Percentiles rank a stretch among this genome's conserved stretches.
These are phyloP conservation scores for Mesopsocus fuscifrons DNA, from an alignment of 2,888 invertebrate genomes.

Conservation along the genomic window DNA sequence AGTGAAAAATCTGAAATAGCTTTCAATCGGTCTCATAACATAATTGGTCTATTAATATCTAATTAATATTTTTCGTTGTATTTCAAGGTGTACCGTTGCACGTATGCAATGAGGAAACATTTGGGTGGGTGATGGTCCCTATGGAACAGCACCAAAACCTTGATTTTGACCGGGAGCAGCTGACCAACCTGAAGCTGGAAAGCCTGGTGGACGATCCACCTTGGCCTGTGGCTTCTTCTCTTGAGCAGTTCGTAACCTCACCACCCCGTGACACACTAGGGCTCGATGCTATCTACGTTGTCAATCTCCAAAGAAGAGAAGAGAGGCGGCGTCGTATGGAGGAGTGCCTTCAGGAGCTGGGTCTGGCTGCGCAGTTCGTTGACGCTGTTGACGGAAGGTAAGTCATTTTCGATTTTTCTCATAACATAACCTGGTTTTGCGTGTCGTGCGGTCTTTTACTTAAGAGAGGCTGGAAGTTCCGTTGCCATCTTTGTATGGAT, in stretches of 20 bases:
- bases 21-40: too few relatives aligned
- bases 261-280: constrained; percentile 40
- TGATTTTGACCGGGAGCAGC: constrained; percentile 44
- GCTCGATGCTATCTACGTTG: constrained; percentile 72
- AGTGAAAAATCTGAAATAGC: too few relatives aligned
- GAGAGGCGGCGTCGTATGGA: constrained; percentile 68
- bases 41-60: too few relatives aligned
- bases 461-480: too few relatives aligned
- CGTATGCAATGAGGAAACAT: constrained; percentile 62
- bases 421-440: not conserved
- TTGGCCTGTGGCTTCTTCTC: constrained; percentile 21
- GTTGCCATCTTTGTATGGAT: too few relatives aligned
- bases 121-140: constrained; percentile 70
- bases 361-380: constrained; percentile 53
- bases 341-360: constrained; percentile 55
- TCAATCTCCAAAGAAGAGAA: constrained; percentile 68
- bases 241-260: constrained; percentile 22
- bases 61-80: too few relatives aligned
- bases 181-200: constrained; percentile 56
- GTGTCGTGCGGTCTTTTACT: too few relatives aligned
- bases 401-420: constrained; percentile 22
- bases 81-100: constrained; percentile 44
- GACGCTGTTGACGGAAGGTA: constrained; percentile 82
- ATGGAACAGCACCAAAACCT: constrained; percentile 46
- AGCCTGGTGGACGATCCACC: constrained; percentile 31